Evolutionary conservation across 2,888 invertebrate genomes (phyloP), one percentile per base, ranked within the genome.

Genomic region (Autographa pulchrina): DNA sequence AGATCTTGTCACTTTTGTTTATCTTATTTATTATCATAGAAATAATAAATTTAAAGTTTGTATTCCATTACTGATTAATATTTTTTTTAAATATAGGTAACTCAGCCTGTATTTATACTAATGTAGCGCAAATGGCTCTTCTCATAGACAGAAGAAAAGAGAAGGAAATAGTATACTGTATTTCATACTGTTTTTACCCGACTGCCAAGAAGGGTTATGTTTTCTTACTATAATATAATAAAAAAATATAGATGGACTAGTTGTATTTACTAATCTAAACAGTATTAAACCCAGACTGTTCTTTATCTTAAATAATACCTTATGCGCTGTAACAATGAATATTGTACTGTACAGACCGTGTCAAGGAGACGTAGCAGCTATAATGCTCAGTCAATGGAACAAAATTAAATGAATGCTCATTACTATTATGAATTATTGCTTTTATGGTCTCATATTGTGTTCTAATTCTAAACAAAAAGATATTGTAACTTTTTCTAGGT

Each of bases 341-440:
- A 70, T 75, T 68, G 65, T 74, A 65, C 43, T 59, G 77, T 68
- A 43, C 54, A 0, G 70, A 87, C 82, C 84, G 80, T 89, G 91
- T 91, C 91, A 92, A 92, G 92, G 91, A 84, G 82, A 84, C 52
- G 62, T 81, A 82, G 80, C 79, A 80, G 81, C 78, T 81, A 74
- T 72, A 72, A 79, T 89, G 90, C 70, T 87, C 89, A 89, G 71
- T 72, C 86, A 89, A 60, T 62, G 88, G 89, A 91, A 92, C 91
- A 65, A 60, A 81, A 67, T 62, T 62, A 77, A 77, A 78, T 77
- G 77, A 76, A 77, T 77, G 68, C 65, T 52, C 56, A 72, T 77
- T 72, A 67, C 77, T 63, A 41, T 77, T 72, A 77, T 77, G 67
- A 69, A 58, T 58, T 59, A 41, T 65, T 59, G 16, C 54, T 35